phyloP scores from a whole-genome alignment of 2,113 vertebrate genomes.

The Circaetus gallicus region DNA sequence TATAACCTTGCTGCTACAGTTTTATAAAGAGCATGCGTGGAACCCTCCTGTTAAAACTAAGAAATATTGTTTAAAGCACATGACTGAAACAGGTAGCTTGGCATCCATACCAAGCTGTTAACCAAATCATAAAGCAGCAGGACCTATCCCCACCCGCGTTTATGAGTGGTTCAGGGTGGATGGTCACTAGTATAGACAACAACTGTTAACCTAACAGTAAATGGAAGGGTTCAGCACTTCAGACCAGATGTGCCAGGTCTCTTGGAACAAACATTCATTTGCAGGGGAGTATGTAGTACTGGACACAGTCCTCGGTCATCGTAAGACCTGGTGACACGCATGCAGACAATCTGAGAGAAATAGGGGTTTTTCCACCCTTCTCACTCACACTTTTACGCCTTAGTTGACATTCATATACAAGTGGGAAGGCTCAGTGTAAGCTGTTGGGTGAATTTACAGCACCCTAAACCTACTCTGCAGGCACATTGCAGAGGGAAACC shows the following conservation, averaged over 20 bases:
- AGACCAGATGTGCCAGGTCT: neutral
- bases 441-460: neutral
- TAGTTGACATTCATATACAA: fast-evolving
- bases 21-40: neutral
- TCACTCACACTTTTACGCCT: neutral
- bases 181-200: fast-evolving
- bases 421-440: neutral
- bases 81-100: neutral
- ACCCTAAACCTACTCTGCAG: neutral
- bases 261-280: neutral
- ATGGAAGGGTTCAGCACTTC: too few relatives aligned
- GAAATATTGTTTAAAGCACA: neutral
- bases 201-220: too few relatives aligned
- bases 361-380: neutral
- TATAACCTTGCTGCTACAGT: neutral
- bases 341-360: neutral
- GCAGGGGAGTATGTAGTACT: neutral
- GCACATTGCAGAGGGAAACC: neutral
- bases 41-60: neutral
- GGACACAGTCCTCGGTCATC: neutral
- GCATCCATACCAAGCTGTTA: neutral
- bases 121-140: neutral
- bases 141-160: neutral
- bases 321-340: fast-evolving
- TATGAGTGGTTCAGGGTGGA: neutral